Base-by-base conservation (phyloP, 2,888 invertebrate genomes). In the Drosophila ustulata region DNA sequence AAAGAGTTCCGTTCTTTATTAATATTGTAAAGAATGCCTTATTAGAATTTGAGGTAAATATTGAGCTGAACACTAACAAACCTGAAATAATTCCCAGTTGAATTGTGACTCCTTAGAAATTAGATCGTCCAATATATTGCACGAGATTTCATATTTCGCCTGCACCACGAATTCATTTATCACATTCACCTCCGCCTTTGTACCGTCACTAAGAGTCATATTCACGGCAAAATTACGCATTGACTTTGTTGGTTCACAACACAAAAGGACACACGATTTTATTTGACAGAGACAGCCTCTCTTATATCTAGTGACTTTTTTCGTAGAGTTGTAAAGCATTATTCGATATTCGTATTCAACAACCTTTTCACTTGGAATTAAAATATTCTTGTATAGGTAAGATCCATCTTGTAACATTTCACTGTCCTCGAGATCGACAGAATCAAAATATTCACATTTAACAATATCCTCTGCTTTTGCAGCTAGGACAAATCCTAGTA, bases 221-320 rank as follows among this genome's bases (percentile, higher is more conserved):
- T 46, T 53, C 3, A 65, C 6, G 7, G 23, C 39, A 0, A 30
- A 7, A n/a, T 66, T 41, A 1, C 5, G 9, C 0, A 26, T 4
- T 0, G 13, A 26, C n/a, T 32, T 23, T 1, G 39, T 5, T 13
- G 67, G 43, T 25, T 41, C 28, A 52, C 89, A 90, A 53, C 90
- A 89, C n/a, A 89, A 73, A 3, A 89, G 78, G 1, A 91, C 66
- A 52, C 92, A 92, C 0, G 82, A 58, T 52, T 81, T 89, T 3
- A 90, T 18, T 9, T 80, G 37, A 55, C 90, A 90, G 2, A 85
- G 55, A 39, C 90, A 91, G 4, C 89, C 90, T 11, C 89, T 74
- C 0, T 43, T 30, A 63, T 82, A 74, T 0, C 34, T 7, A 0
- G 28, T 0, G 6, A 58, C 55, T 0, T 4, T 0, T 2, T 25